A percentile compares a stretch with the other conserved stretches of the same genome.
Evolutionary conservation across 2,113 vertebrate genomes (phyloP).

Genomic region (Grammomys surdaster): DNA sequence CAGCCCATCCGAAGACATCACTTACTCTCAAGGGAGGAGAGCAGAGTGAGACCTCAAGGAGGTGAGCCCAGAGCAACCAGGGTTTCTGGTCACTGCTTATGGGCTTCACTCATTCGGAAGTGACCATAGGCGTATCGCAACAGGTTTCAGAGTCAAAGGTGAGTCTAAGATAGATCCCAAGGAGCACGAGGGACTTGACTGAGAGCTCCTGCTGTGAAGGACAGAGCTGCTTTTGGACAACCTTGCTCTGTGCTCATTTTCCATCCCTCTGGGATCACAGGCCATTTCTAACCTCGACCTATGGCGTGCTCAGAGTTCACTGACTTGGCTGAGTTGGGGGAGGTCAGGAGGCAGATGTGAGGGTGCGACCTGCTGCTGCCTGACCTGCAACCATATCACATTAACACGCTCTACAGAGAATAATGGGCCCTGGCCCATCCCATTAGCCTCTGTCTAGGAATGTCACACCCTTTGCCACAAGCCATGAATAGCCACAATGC

Average conservation of each 20-base stretch:
- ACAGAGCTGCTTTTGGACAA: not conserved
- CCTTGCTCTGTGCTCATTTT: not conserved
- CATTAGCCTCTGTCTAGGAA: not conserved
- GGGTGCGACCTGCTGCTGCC: not conserved
- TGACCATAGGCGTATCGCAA: not conserved
- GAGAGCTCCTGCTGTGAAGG: not conserved
- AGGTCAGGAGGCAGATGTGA: not conserved
- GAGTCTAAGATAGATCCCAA: constrained; percentile 2
- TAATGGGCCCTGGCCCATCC: not conserved
- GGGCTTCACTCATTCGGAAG: not conserved
- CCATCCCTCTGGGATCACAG: not conserved
- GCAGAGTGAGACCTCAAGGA: not conserved
- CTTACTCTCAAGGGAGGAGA: not conserved
- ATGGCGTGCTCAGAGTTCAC: not conserved
- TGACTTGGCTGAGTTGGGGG: not conserved
- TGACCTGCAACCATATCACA: not conserved
- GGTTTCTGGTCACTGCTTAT: not conserved
- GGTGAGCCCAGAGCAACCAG: not conserved
- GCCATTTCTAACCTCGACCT: not conserved
- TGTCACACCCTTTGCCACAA: not conserved
- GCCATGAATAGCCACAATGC: not conserved
- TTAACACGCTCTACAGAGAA: not conserved
- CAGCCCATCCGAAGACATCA: not conserved
- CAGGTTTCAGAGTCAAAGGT: not conserved
- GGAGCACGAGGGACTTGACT: not conserved